phyloP scores from a whole-genome alignment of 2,113 vertebrate species.

The Odocoileus virginianus region DNA sequence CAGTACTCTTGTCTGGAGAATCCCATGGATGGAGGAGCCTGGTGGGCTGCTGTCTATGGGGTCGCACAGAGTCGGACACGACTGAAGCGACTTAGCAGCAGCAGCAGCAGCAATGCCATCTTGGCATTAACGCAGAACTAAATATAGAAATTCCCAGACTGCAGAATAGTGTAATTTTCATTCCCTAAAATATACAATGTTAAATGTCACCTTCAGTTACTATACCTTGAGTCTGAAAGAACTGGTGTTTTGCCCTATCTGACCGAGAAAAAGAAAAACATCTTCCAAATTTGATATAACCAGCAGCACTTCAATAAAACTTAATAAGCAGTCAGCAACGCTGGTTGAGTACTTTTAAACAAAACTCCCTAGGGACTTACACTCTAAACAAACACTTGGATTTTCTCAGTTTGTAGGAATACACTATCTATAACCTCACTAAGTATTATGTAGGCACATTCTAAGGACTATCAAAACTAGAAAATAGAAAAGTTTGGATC shows the following conservation, averaged over 20 bases:
- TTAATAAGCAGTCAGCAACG: background rate
- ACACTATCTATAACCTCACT: background rate
- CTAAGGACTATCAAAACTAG: background rate
- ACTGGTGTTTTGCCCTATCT: background rate
- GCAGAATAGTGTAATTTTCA: background rate
- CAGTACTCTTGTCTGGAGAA: too few species aligned
- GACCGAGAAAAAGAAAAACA: slow-evolving; percentile 1
- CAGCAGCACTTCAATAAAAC: background rate
- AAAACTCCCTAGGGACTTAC: background rate
- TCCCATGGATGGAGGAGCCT: too few species aligned
- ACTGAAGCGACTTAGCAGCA: too few species aligned
- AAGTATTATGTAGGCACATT: background rate
- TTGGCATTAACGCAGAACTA: slow-evolving; percentile 13
- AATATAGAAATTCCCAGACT: slow-evolving; percentile 39
- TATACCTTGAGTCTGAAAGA: background rate
- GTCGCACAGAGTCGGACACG: too few species aligned
- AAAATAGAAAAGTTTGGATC: background rate
- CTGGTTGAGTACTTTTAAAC: background rate
- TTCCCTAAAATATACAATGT: slow-evolving; percentile 39
- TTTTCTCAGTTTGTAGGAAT: background rate
- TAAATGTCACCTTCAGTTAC: slow-evolving; percentile 27
- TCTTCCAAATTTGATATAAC: background rate
- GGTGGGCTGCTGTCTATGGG: too few species aligned
- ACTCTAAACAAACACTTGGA: background rate
- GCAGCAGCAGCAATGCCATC: background rate